Percentiles rank a stretch among this genome's conserved stretches.
phyloP scores from a whole-genome alignment of 2,113 vertebrate genomes.

The Naja naja region DNA sequence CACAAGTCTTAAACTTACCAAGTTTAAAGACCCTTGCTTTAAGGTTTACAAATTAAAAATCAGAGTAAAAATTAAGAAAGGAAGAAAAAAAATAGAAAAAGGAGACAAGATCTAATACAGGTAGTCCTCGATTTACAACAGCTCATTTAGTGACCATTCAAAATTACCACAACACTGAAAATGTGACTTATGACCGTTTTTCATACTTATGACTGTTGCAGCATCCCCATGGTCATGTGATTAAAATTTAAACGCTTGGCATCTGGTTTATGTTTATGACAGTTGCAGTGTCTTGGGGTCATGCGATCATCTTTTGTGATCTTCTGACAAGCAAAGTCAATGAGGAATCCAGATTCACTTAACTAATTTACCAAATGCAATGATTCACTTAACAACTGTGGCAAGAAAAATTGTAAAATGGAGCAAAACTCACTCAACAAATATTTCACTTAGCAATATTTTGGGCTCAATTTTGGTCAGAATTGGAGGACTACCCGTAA shows the following conservation, averaged over 20 bases:
- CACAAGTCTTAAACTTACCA: no score
- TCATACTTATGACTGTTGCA: neutral
- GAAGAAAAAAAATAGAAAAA: neutral
- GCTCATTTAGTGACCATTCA: neutral
- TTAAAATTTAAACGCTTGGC: neutral
- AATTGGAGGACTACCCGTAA: neutral
- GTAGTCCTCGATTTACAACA: neutral
- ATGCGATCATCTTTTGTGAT: neutral
- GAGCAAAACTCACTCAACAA: neutral
- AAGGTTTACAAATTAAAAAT: neutral
- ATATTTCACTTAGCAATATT: neutral
- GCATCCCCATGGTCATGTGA: neutral
- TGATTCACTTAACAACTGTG: neutral
- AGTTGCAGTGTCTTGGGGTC: neutral
- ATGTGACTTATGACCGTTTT: neutral
- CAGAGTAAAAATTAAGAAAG: neutral
- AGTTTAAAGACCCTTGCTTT: neutral
- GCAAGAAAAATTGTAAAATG: neutral
- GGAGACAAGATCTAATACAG: neutral
- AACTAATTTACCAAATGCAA: neutral
- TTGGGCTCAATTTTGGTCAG: neutral
- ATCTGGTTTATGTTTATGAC: neutral
- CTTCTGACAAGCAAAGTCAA: neutral
- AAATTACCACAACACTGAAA: neutral
- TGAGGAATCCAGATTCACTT: neutral